Percentiles rank a stretch among this genome's conserved stretches.
Evolutionary conservation across 2,113 vertebrate genomes (phyloP).

Genomic region (Eira barbara): DNA sequence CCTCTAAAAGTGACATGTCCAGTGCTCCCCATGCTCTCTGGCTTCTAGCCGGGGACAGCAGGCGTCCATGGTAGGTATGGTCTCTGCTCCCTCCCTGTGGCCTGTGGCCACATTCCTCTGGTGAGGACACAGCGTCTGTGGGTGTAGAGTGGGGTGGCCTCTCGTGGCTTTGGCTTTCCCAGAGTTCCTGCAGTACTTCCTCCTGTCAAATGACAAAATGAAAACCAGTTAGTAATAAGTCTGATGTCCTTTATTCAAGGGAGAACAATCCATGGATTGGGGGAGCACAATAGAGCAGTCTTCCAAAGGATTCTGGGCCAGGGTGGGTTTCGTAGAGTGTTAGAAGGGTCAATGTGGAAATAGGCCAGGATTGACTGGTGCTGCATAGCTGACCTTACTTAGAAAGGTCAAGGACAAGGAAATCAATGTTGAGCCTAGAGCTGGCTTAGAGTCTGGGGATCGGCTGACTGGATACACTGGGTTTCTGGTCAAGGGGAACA

Average conservation of each 20-base stretch:
- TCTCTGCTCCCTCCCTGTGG: not conserved
- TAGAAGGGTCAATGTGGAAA: not conserved
- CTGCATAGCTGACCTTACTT: not conserved
- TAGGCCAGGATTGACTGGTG: not conserved
- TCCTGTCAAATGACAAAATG: not conserved
- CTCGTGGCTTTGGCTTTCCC: not conserved
- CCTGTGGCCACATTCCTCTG: not conserved
- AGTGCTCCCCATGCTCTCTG: not conserved
- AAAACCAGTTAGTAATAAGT: not conserved
- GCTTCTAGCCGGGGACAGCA: not conserved
- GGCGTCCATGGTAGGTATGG: fast-evolving
- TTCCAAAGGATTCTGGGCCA: not conserved
- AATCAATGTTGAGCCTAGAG: too few relatives aligned
- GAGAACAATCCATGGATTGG: not conserved
- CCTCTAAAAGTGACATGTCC: not conserved
- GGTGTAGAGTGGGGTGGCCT: too few relatives aligned
- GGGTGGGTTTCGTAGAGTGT: not conserved
- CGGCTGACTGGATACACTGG: not conserved
- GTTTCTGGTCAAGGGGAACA: not conserved
- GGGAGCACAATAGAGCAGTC: not conserved
- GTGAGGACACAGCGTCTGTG: not conserved
- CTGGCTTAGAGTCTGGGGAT: not conserved
- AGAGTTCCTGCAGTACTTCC: not conserved
- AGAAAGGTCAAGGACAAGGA: not conserved
- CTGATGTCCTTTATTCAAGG: not conserved